Conservation (phyloP, 1,140 invertebrate species). For the Acarapis woodi region DNA sequence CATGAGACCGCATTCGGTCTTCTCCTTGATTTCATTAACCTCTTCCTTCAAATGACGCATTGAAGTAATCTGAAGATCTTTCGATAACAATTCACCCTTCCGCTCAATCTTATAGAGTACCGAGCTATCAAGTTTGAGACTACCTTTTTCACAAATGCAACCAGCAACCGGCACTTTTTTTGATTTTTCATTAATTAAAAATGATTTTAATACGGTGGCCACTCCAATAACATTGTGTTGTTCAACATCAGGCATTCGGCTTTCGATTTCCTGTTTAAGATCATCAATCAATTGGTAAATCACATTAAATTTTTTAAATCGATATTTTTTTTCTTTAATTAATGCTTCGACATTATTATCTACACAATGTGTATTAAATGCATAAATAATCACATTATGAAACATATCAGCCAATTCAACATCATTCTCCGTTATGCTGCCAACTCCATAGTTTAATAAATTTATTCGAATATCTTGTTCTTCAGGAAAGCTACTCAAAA, state of each 20-base stretch:
- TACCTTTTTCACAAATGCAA: conserved; percentile 46
- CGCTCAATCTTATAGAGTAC: conserved; percentile 32
- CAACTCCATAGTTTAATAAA: conserved; percentile 65
- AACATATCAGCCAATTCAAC: conserved; percentile 37
- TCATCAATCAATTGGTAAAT: conserved; percentile 76
- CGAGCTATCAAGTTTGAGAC: conserved; percentile 30
- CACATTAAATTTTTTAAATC: conserved; percentile 40
- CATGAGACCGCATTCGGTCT: conserved; percentile 56
- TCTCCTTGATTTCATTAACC: conserved; percentile 46
- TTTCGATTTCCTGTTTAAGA: conserved; percentile 43
- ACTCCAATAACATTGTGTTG: conserved; percentile 50
- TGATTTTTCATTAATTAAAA: conserved; percentile 47
- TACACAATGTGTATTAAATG: conserved; percentile 35
- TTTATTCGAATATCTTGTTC: conserved; percentile 35
- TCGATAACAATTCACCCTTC: conserved; percentile 26
- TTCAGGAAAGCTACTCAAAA: conserved; percentile 54
- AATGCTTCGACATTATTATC: conserved; percentile 21
- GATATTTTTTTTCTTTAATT: conserved; percentile 25
- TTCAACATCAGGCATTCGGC: conserved; percentile 32
- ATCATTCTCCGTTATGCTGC: conserved; percentile 46
- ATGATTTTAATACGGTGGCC: conserved; percentile 54
- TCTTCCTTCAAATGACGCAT: conserved; percentile 69
- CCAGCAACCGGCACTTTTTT: conserved; percentile 53
- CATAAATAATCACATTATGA: conserved; percentile 32
- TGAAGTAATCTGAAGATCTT: conserved; percentile 20